These are phyloP conservation scores for Xenops minutus DNA, from an alignment of 2,797 vertebrate species.

Conservation along the genomic window DNA sequence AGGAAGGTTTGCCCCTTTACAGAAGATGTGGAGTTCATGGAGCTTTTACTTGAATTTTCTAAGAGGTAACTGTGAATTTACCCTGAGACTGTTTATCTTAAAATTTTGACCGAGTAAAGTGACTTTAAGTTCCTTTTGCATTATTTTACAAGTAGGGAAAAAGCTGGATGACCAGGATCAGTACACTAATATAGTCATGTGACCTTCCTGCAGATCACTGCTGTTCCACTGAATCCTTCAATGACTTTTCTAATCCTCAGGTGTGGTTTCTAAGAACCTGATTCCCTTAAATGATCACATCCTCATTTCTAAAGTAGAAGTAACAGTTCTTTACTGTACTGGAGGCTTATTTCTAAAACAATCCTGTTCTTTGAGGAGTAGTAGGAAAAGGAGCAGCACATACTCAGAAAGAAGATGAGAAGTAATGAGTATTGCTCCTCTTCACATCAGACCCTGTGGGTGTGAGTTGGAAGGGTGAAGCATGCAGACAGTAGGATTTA, in stretches of 20 bases:
- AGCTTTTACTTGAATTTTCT: background rate
- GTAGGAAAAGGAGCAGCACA: background rate
- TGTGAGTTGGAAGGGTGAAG: background rate
- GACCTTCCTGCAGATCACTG: background rate
- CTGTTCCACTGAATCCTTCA: background rate
- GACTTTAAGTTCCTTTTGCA: background rate
- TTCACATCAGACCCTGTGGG: accelerated
- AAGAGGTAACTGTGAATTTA: background rate
- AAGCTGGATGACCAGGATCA: background rate
- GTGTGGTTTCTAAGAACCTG: background rate
- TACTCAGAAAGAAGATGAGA: background rate
- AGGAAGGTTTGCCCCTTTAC: background rate
- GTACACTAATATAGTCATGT: accelerated
- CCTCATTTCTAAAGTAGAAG: background rate
- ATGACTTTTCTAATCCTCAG: background rate
- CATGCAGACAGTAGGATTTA: background rate
- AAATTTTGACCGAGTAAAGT: background rate
- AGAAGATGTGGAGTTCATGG: background rate
- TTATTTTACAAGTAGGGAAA: background rate
- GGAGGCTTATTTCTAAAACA: background rate
- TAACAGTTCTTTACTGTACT: background rate
- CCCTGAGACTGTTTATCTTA: background rate
- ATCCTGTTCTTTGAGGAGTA: background rate
- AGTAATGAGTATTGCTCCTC: background rate
- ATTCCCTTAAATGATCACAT: background rate